phyloP scores from a whole-genome alignment of 1,140 invertebrate species.

The Holotrichia oblita region DNA sequence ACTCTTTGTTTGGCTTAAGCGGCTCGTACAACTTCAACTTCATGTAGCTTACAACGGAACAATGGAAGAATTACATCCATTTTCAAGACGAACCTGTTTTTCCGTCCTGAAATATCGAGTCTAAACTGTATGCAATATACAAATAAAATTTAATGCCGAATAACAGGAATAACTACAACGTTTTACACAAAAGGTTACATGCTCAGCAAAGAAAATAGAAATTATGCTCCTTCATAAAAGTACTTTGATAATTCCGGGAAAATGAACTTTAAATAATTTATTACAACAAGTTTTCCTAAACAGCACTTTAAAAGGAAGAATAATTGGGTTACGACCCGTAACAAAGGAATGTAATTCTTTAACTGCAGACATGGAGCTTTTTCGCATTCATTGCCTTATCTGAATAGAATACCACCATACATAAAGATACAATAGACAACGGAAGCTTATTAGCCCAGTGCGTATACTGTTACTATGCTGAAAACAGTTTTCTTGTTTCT shows the following conservation, averaged over 20 bases:
- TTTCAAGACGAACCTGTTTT: no score
- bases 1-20: no score
- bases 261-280: conserved; percentile 25
- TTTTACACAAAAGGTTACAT: not conserved
- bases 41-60: no score
- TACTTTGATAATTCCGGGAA: not conserved
- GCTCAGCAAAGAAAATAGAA: not conserved
- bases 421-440: conserved; percentile 11
- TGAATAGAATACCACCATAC: conserved; percentile 20
- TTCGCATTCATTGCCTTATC: conserved; percentile 22
- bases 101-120: no score
- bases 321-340: not conserved
- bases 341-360: conserved; percentile 16
- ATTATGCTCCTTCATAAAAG: not conserved
- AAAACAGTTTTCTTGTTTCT: conserved; percentile 13
- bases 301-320: conserved; percentile 18
- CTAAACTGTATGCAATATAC: not conserved
- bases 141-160: not conserved
- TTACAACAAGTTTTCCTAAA: conserved; percentile 19
- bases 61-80: no score
- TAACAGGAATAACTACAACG: not conserved
- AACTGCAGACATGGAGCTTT: not conserved
- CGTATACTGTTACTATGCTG: not conserved
- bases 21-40: no score
- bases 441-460: conserved; percentile 11